phyloP scores from a whole-genome alignment of 2,888 invertebrate species.

The Cataglyphis altisquamis region DNA sequence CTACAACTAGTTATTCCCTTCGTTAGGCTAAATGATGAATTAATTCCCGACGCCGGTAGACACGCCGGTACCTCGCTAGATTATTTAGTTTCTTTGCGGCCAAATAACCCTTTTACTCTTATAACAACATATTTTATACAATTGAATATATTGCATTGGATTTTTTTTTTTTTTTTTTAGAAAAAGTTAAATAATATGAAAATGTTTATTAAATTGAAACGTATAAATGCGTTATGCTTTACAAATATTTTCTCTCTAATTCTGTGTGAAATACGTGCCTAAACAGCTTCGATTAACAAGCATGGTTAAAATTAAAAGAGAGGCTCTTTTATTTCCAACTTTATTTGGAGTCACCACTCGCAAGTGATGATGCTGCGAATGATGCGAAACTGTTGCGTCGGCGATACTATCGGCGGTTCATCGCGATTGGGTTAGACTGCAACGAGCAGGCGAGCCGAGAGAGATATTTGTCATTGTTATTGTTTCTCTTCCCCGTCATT shows the following conservation, averaged over 20 bases:
- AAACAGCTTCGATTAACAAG: background rate
- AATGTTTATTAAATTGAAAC: background rate
- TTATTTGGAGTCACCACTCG: constrained; percentile 1
- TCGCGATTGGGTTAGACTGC: constrained; percentile 11
- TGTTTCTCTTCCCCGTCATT: constrained; percentile 61
- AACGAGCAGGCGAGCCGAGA: constrained; percentile 20
- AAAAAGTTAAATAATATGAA: background rate
- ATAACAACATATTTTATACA: background rate
- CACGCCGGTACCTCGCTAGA: constrained; percentile 54
- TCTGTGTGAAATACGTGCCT: background rate
- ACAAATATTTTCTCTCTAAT: background rate
- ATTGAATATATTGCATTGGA: background rate
- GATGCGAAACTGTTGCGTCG: constrained; percentile 26
- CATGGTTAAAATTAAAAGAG: constrained; percentile 2
- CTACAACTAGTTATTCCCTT: constrained; percentile 70
- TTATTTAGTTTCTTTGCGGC: background rate
- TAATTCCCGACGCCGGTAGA: constrained; percentile 66
- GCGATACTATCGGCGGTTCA: constrained; percentile 10
- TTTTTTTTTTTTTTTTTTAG: background rate
- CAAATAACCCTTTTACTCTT: background rate
- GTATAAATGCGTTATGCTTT: background rate
- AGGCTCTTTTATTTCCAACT: background rate
- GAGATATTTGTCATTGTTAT: constrained; percentile 62
- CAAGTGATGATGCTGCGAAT: background rate
- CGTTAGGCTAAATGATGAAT: constrained; percentile 74